A percentile compares a stretch with the other conserved stretches of the same genome.
These are phyloP conservation scores for Lindbergichthys nudifrons DNA, from an alignment of 2,797 vertebrate species.

Conservation along the genomic window DNA sequence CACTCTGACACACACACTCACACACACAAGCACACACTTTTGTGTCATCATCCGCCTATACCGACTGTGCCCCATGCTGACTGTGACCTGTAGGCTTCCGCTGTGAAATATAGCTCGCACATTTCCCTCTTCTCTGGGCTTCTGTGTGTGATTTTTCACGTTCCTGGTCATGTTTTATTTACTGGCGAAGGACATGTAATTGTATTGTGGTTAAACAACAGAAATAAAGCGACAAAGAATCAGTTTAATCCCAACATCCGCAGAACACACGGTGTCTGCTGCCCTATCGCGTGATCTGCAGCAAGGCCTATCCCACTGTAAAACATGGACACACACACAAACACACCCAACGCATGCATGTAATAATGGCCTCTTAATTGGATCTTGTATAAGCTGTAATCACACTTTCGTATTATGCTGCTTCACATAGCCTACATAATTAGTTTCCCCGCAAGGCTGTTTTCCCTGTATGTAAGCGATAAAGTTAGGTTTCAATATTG, in stretches of 20 bases:
- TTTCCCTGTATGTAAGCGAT: constrained; percentile 17
- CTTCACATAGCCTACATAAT: not conserved
- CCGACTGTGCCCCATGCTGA: constrained; percentile 56
- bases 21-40: constrained; percentile 13
- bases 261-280: constrained; percentile 58
- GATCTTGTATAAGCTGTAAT: not conserved
- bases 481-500: constrained; percentile 58
- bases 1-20: constrained; percentile 41
- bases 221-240: constrained; percentile 40
- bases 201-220: constrained; percentile 32
- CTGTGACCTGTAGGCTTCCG: constrained; percentile 78
- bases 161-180: constrained; percentile 10
- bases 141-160: constrained; percentile 13
- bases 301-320: constrained; percentile 46
- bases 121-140: constrained; percentile 36
- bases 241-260: constrained; percentile 48
- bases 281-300: constrained; percentile 70
- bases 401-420: not conserved
- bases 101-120: constrained; percentile 67
- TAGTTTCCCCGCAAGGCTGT: not conserved
- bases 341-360: not conserved
- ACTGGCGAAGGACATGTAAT: constrained; percentile 20
- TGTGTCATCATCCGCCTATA: constrained; percentile 56
- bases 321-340: constrained; percentile 19
- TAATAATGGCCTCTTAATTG: constrained; percentile 45